Evolutionary conservation across 2,113 vertebrate genomes (phyloP), one percentile per base, ranked within the genome.

Genomic region (Hippolais icterina): DNA sequence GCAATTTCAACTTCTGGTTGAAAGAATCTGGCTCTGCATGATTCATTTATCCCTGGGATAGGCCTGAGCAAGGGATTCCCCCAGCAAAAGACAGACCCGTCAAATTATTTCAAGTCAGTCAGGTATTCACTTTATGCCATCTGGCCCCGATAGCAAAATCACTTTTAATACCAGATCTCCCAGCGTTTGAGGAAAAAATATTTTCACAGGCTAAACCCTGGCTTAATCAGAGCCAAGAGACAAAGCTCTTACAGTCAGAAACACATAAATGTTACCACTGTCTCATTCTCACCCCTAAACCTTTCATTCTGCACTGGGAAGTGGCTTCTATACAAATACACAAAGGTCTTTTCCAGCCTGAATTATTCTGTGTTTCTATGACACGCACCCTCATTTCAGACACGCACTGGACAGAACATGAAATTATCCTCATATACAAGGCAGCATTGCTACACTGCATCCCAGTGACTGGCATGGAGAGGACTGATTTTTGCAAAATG

Each of bases 91-190:
- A 74, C 66, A 92, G 33, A 86, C 79, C 74, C 80, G 93, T 95
- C 83, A 93, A 77, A 95, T 87, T 78, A 93, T 83, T 95, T 92
- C 89, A 87, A 81, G 64, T 90, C 83, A 93, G 54, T 59, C 88
- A 90, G 71, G 68, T 94, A 93, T 69, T 89, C 4, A 0, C 22
- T 89, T 93, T 71, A 90, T 66, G 79, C 66, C 86, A 83, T 49
- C 68, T 9, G 0, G 33, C 24, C 72, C 83, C 15, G 0, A 65
- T 78, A 83, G 83, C 83, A 94, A 83, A 90, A 92, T 68, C 33
- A 2, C 75, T 88, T 64, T 59, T 90, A 83, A 90, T 2, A 91
- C 78, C 70, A 88, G 28, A 93, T 83, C 63, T 86, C 63, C 46
- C 59, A 88, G 7, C 0, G 0, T 83, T 74, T 87, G 25, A 74